Percentiles rank a stretch among this genome's conserved stretches.
Evolutionary conservation across 1,140 invertebrate species (phyloP).

Genomic region (Rhopalosiphum maidis): DNA sequence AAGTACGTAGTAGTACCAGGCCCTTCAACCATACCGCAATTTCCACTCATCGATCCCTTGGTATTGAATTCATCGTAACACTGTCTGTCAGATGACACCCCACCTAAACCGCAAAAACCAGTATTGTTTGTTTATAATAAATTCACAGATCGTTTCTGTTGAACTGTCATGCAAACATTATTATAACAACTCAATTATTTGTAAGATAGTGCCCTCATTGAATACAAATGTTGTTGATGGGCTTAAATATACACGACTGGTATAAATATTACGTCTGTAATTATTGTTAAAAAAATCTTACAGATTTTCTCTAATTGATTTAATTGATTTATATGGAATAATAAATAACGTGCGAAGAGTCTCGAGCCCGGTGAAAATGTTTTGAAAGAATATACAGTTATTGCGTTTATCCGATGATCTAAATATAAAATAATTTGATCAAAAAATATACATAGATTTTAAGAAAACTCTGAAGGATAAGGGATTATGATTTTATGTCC

Average conservation of each 20-base stretch:
- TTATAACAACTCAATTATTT: background rate
- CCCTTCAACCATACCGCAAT: slow-evolving; percentile 82
- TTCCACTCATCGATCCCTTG: slow-evolving; percentile 89
- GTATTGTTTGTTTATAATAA: background rate
- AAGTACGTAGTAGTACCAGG: slow-evolving; percentile 77
- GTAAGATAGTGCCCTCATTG: too few relatives aligned
- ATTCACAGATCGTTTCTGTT: background rate
- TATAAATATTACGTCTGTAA: background rate
- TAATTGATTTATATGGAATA: background rate
- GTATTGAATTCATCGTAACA: slow-evolving; percentile 95
- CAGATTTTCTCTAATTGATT: background rate
- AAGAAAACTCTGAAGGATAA: background rate
- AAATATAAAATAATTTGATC: background rate
- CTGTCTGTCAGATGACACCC: slow-evolving; percentile 77
- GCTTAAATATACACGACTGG: background rate
- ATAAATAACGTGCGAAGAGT: background rate
- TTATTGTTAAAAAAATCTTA: slow-evolving; percentile 6
- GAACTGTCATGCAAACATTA: background rate
- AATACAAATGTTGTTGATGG: background rate
- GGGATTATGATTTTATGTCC: background rate
- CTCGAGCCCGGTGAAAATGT: background rate
- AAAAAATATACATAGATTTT: background rate
- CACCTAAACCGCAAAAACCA: slow-evolving; percentile 65
- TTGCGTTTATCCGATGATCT: background rate
- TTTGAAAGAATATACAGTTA: background rate